Percentiles rank a stretch among this genome's conserved stretches.
Evolutionary conservation across 2,797 vertebrate genomes (phyloP).

Genomic region (Helarctos malayanus): DNA sequence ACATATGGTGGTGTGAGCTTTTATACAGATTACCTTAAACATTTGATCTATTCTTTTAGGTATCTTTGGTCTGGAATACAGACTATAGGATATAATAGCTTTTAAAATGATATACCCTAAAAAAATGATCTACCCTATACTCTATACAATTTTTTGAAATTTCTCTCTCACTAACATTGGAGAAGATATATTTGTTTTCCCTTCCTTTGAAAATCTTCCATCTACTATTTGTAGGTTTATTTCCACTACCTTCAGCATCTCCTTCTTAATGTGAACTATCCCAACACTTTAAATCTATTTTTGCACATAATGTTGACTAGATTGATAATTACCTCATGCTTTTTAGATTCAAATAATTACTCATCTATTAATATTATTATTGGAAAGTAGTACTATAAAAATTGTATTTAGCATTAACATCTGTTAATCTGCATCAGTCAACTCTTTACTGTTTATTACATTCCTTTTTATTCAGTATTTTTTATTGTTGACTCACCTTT

Average conservation of each 20-base stretch:
- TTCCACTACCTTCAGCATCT: background rate
- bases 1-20: background rate
- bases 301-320: background rate
- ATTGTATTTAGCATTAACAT: background rate
- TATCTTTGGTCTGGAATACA: background rate
- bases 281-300: background rate
- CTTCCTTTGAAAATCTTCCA: conserved; percentile 10
- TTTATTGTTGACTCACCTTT: conserved; percentile 37
- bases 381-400: background rate
- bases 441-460: background rate
- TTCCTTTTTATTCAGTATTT: background rate
- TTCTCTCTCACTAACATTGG: background rate
- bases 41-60: background rate
- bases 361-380: background rate
- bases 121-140: background rate
- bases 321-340: conserved; percentile 53
- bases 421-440: conserved; percentile 19
- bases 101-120: background rate
- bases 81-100: background rate
- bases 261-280: background rate
- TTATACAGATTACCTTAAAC: background rate
- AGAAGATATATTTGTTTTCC: background rate
- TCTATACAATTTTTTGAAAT: background rate
- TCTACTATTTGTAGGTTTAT: background rate
- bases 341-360: conserved; percentile 56